Evolutionary conservation across 2,888 invertebrate species (phyloP).

Genomic region (Plagodis pulveraria): DNA sequence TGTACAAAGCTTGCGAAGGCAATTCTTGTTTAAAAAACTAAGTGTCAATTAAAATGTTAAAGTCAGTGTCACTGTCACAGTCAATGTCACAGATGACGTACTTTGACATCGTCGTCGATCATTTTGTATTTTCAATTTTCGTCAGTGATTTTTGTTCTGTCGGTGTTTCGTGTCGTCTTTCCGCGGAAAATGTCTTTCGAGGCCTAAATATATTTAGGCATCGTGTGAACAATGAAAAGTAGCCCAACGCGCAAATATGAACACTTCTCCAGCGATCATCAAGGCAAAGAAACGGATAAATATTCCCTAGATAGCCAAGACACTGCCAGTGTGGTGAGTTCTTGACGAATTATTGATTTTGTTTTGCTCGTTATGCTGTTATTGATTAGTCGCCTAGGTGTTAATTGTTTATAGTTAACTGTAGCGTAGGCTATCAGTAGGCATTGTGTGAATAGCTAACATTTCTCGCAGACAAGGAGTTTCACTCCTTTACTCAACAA

Average conservation of each 20-base stretch:
- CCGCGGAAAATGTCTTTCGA: slow-evolving; percentile 72
- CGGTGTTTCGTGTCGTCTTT: slow-evolving; percentile 63
- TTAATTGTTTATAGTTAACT: slow-evolving; percentile 34
- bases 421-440: slow-evolving; percentile 21
- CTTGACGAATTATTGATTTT: slow-evolving; percentile 46
- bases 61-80: slow-evolving; percentile 7
- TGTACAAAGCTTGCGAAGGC: too few relatives aligned
- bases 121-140: slow-evolving; percentile 15
- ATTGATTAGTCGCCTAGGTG: slow-evolving; percentile 63
- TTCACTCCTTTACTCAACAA: neutral
- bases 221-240: slow-evolving; percentile 81
- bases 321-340: slow-evolving; percentile 81
- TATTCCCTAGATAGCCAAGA: slow-evolving; percentile 82
- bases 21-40: too few relatives aligned
- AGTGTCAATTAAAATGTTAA: neutral
- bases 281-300: slow-evolving; percentile 78
- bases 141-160: slow-evolving; percentile 62
- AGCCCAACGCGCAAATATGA: slow-evolving; percentile 82
- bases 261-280: slow-evolving; percentile 75
- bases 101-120: neutral
- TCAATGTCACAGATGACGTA: neutral
- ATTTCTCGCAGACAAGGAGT: neutral
- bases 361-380: slow-evolving; percentile 50
- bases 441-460: slow-evolving; percentile 1
- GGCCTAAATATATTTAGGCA: slow-evolving; percentile 63